Conservation (phyloP, 2,888 invertebrate species). For the Acronicta leporina region DNA sequence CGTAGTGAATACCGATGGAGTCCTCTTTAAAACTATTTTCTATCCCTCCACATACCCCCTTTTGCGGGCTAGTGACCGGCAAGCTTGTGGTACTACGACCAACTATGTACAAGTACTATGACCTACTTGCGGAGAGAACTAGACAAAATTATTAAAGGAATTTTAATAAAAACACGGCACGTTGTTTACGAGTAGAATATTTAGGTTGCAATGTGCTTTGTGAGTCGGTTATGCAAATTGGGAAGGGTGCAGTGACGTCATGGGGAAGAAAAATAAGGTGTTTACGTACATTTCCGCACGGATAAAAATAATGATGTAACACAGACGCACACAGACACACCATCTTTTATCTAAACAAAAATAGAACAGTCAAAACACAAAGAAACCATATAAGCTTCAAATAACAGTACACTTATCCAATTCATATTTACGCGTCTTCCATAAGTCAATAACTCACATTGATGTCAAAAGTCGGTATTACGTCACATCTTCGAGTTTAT, state of each 20-base stretch:
- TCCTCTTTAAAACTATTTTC: conserved; percentile 73
- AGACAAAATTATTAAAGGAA: conserved; percentile 63
- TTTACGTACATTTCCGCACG: conserved; percentile 12
- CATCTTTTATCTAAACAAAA: conserved; percentile 3
- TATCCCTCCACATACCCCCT: conserved; percentile 61
- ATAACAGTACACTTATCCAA: conserved; percentile 23
- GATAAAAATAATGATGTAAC: not conserved
- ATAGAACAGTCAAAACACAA: conserved; percentile 33
- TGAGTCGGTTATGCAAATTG: conserved; percentile 57
- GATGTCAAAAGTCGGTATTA: conserved; percentile 64
- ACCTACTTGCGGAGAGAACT: conserved; percentile 56
- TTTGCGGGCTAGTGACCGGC: conserved; percentile 60
- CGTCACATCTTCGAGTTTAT: conserved; percentile 64
- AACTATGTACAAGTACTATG: conserved; percentile 68
- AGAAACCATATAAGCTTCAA: conserved; percentile 36
- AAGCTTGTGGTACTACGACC: conserved; percentile 40
- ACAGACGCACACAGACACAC: too few relatives aligned
- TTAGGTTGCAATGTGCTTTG: conserved; percentile 45
- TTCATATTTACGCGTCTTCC: conserved; percentile 51
- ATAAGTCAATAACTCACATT: conserved; percentile 69
- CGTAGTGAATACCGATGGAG: conserved; percentile 70
- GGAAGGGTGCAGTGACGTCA: conserved; percentile 49
- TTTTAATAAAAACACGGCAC: conserved; percentile 65
- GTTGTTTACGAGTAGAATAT: conserved; percentile 55
- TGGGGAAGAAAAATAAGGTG: conserved; percentile 41